Conservation (phyloP, 2,797 vertebrate genomes). For the Sphenopsis melanotis region DNA sequence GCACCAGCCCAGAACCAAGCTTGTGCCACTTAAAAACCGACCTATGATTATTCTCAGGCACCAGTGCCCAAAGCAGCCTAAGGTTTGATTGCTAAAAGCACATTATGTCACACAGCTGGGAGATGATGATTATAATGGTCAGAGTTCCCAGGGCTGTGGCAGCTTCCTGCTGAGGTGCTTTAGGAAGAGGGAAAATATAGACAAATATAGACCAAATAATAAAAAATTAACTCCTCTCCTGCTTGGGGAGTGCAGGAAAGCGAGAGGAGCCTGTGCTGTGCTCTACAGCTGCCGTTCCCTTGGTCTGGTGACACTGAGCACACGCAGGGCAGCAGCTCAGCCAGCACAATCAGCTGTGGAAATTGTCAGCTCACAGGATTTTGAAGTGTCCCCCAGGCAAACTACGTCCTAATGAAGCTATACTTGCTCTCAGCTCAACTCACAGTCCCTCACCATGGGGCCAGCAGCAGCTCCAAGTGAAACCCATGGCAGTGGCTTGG, state of each 20-base stretch:
- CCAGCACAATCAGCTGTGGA: neutral
- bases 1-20: conserved; percentile 31
- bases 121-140: neutral
- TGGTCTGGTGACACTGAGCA: neutral
- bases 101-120: neutral
- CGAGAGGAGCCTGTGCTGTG: neutral
- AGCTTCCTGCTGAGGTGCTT: neutral
- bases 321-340: neutral
- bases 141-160: neutral
- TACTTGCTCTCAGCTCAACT: neutral
- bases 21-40: neutral
- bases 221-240: neutral
- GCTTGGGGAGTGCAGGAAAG: neutral
- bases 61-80: neutral
- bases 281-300: rapidly evolving
- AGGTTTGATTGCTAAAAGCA: conserved; percentile 21
- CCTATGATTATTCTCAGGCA: conserved; percentile 23
- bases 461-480: neutral
- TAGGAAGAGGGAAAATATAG: neutral
- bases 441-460: neutral
- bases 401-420: neutral
- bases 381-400: conserved; percentile 35
- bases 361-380: neutral
- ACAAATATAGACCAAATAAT: neutral
- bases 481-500: neutral